Evolutionary conservation across 2,888 invertebrate species (phyloP).

Genomic region (Ophion obscuratus): DNA sequence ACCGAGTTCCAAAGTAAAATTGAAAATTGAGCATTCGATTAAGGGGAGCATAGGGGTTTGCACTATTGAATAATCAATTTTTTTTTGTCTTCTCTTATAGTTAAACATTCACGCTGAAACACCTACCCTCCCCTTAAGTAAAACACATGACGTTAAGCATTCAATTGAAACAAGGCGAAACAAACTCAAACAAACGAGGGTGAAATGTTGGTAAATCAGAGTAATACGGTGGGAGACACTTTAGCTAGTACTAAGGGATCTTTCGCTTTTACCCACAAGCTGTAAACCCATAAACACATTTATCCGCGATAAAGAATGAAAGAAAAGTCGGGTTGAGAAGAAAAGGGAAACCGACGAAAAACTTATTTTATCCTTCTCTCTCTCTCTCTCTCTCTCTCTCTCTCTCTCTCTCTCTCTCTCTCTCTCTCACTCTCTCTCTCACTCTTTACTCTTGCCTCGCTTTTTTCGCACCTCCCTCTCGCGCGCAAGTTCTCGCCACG

Average conservation of each 20-base stretch:
- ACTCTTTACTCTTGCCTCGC: not conserved
- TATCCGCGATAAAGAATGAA: not conserved
- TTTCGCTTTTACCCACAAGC: not conserved
- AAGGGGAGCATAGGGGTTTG: too few relatives aligned
- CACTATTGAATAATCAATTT: too few relatives aligned
- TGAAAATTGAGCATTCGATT: too few relatives aligned
- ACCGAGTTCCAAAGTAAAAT: too few relatives aligned
- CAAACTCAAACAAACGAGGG: not conserved
- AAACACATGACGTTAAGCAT: not conserved
- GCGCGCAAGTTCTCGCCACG: slow-evolving; percentile 47
- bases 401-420: not conserved
- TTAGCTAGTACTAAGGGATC: not conserved
- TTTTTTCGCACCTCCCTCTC: slow-evolving; percentile 23
- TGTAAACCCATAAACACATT: slow-evolving; percentile 1
- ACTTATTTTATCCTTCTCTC: not conserved
- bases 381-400: slow-evolving; percentile 1
- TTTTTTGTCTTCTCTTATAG: too few relatives aligned
- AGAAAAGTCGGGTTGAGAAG: not conserved
- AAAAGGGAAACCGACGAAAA: slow-evolving; percentile 41
- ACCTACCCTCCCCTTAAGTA: too few relatives aligned
- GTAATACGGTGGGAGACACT: not conserved
- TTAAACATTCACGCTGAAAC: too few relatives aligned
- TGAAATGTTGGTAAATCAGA: not conserved
- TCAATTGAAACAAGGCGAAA: not conserved
- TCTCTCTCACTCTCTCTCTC: not conserved